Evolutionary conservation across 92 coral and sea anemone genomes (phyloP), one percentile per base, ranked within the genome.

Genomic region (Epizoanthus fatuus): DNA sequence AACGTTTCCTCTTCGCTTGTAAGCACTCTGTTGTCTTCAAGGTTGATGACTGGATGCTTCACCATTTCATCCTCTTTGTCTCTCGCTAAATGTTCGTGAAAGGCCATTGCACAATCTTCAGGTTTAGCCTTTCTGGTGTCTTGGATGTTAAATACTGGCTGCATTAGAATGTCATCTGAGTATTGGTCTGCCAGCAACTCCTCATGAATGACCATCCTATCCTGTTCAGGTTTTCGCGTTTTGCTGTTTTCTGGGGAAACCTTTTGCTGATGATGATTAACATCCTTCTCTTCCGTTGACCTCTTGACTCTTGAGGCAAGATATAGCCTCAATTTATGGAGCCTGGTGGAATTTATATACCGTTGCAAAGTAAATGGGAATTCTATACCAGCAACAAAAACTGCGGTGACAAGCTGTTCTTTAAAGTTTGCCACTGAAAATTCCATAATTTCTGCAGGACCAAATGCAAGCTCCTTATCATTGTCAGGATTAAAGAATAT

Each of bases 151-250:
- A 22, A 22, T 22, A 22, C 25, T 22, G 25, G 25, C 25, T 22
- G 25, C 25, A 22, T 22, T 22, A 22, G 25, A 22, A 22, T 22
- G 25, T 22, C 25, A 22, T 22, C 25, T 22, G 25, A 22, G 35
- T 65, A 44, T 75, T 87, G 86, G 79, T 87, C 86, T 72, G 86
- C 91, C 54, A 72, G 91, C 63, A 71, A 87, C 80, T 86, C 69
- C 42, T 80, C 67, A 63, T 87, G 81, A 81, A 68, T 68, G 22
- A 68, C 22, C 75, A 84, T 84, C 82, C 74, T 74, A 59, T 35
- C 67, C 42, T 63, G 25, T 22, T 22, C 25, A 22, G 25, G 25
- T 22, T 22, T 22, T 22, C 25, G 25, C 25, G 25, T 22, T 22
- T 22, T 22, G 25, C 25, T 22, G 25, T 22, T 22, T 22, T 22